A percentile compares a stretch with the other conserved stretches of the same genome.
phyloP scores from a whole-genome alignment of 1,140 invertebrate genomes.

The Ditylenchus dipsaci region DNA sequence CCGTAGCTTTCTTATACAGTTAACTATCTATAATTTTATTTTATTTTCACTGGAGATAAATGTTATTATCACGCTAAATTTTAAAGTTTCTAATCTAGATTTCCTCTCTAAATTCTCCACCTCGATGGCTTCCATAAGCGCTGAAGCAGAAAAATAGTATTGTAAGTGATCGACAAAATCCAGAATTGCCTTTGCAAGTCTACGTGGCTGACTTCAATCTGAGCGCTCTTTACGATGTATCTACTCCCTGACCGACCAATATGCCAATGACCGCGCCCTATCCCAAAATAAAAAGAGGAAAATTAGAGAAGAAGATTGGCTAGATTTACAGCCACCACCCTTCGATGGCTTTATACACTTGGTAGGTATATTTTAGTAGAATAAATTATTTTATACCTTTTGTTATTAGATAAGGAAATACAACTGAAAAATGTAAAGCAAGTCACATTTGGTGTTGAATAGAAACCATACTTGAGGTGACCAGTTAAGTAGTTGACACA shows the following conservation, averaged over 20 bases:
- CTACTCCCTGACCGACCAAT: too few relatives aligned
- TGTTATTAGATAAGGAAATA: not conserved
- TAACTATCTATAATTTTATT: too few relatives aligned
- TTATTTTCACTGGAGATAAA: too few relatives aligned
- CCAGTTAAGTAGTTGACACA: too few relatives aligned
- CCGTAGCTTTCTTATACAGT: too few relatives aligned
- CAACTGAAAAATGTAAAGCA: not conserved
- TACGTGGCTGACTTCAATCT: not conserved
- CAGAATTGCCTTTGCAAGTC: not conserved
- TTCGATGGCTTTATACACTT: too few relatives aligned
- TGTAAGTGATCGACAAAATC: not conserved
- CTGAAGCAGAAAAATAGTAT: not conserved
- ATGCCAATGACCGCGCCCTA: too few relatives aligned
- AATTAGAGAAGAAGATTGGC: too few relatives aligned
- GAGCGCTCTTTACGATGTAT: not conserved
- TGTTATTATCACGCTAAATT: too few relatives aligned
- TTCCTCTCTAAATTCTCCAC: not conserved
- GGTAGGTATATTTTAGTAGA: too few relatives aligned
- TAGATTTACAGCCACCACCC: too few relatives aligned
- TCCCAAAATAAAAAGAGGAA: too few relatives aligned
- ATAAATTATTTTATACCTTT: not conserved
- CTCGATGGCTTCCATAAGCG: not conserved
- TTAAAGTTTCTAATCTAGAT: not conserved
- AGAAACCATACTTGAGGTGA: not conserved
- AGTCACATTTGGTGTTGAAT: not conserved